phyloP scores from a whole-genome alignment of 2,113 vertebrate genomes.

The Anoura caudifer region DNA sequence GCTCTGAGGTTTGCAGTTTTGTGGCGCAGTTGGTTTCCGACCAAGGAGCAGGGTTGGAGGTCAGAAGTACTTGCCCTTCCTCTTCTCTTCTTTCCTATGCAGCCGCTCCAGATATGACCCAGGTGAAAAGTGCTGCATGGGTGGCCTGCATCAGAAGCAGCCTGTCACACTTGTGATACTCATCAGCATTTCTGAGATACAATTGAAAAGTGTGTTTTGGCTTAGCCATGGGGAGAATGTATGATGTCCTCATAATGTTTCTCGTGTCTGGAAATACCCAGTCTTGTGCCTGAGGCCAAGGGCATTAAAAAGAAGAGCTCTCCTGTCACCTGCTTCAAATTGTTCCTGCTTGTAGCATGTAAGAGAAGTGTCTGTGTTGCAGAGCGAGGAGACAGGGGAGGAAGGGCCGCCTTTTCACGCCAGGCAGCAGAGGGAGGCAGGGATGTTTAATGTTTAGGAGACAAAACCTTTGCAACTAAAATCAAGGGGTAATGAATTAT shows the following conservation, averaged over 20 bases:
- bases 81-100: not conserved
- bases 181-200: slow-evolving; percentile 60
- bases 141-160: not conserved
- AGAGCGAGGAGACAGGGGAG: not conserved
- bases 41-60: not conserved
- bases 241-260: slow-evolving; percentile 31
- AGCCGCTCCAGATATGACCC: not conserved
- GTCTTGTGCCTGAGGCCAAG: slow-evolving; percentile 28
- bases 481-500: not conserved
- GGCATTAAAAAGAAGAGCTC: slow-evolving; percentile 48
- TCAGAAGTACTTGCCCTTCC: not conserved
- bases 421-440: not conserved
- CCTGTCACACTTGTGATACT: not conserved
- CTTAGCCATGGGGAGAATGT: slow-evolving; percentile 43
- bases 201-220: slow-evolving; percentile 39
- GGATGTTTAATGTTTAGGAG: not conserved
- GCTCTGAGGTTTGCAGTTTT: slow-evolving; percentile 3
- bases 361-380: not conserved
- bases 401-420: not conserved
- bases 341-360: slow-evolving; percentile 50
- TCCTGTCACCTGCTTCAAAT: slow-evolving; percentile 58
- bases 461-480: not conserved
- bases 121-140: not conserved
- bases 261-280: slow-evolving; percentile 48
- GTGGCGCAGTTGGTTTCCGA: slow-evolving; percentile 27